Evolutionary conservation across 2,797 vertebrate species (phyloP), one percentile per base, ranked within the genome.

Genomic region (Sparidentex hasta): DNA sequence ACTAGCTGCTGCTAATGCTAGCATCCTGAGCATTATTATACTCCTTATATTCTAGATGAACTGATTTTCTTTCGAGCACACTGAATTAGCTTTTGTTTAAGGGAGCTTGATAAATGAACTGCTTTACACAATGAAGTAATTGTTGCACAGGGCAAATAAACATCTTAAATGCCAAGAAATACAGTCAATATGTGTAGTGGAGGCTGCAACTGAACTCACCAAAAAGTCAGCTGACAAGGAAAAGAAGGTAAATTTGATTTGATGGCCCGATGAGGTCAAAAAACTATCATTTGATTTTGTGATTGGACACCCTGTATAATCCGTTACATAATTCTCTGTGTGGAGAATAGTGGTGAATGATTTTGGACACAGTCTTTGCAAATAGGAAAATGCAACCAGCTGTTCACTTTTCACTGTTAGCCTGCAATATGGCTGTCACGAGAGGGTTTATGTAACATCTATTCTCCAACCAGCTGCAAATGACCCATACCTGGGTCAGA

Each of bases 321-420:
- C 33, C 29, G 61, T 23, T 21, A 21, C n/a, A 48, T 41, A 55
- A 25, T 21, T 38, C 14, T 4, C 8, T 50, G 3, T 14, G 23
- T 20, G 20, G 48, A 51, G 43, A 56, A 59, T 17, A 33, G 20
- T 21, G 59, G 38, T 16, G 1, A 47, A 44, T 63, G 33, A 25
- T 50, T 74, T 74, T 20, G 11, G 54, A 75, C 48, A 43, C 17
- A 21, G 13, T 44, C 50, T 65, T 74, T 69, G 57, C 21, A 48
- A 75, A 84, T 73, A 25, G 57, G 14, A 54, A 62, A 78, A 64
- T 25, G 23, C 59, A 65, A 58, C 47, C 66, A 81, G 75, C 73
- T 85, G 82, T 76, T 87, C 64, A 12, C 58, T 27, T 54, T 57
- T 63, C 72, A 69, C 64, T 0, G 41, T 51, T 5, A 27, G 51